Base-by-base conservation (phyloP, 2,888 invertebrate species). In the Caenorhabditis sp. region DNA sequence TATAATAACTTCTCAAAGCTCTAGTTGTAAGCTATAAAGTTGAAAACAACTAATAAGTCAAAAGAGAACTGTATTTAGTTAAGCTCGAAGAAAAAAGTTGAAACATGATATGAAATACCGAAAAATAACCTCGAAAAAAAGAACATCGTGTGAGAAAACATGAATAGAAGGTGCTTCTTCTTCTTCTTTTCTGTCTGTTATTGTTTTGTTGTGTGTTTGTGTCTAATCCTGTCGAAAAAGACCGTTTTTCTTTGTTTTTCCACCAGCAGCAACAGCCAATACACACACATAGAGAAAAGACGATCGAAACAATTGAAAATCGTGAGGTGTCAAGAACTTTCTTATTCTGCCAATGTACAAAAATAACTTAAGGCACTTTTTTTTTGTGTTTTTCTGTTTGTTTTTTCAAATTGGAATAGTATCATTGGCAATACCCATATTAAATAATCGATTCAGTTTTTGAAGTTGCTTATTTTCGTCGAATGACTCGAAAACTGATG, bases 401-500 rank as follows among this genome's bases (percentile, higher is more conserved):
- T 31, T 31, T 31, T 4, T 31, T 31, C 31, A 31, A 4, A 31
- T 31, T 31, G 61, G 61, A 49, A 70, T 49, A 27, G 74, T 68
- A 62, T 74, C 70, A 50, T 74, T 70, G 43, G 69, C 68, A 4
- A 74, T 70, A 67, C 74, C 74, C 74, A 74, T 74, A 61, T 80
- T 74, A 52, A 78, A 80, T 23, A 80, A 65, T 54, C 70, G 62
- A 26, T 72, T 76, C 25, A 80, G 60, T 61, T 70, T 63, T 50
- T 68, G 61, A 53, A 80, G 73, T 53, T 72, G 70, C 43, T 70
- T 70, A 26, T 78, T 63, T 67, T 88, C 87, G 67, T 88, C 87
- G 31, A 88, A 85, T 61, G 78, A 86, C 66, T 88, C 88, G 70
- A 89, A 87, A n/a, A 89, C 88, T 74, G 88, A 86, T 1, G 89